These are phyloP conservation scores for Rhingia rostrata DNA, from an alignment of 2,888 invertebrate species.

Conservation along the genomic window DNA sequence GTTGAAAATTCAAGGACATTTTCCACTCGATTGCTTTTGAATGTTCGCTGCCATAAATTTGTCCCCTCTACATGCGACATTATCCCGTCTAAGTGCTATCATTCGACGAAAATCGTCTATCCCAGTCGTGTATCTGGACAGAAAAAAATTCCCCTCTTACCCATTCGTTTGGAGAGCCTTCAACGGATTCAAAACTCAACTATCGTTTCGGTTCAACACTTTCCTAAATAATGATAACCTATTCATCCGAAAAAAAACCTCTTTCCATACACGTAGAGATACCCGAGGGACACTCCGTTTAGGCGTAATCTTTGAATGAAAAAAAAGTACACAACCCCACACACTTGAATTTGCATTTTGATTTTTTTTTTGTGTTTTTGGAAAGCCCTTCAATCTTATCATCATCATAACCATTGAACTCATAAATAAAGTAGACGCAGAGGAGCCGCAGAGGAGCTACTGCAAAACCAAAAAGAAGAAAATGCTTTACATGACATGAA, in stretches of 20 bases:
- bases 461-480: constrained; percentile 16
- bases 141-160: background rate
- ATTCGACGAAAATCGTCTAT: constrained; percentile 25
- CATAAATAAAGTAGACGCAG: constrained; percentile 65
- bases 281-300: constrained; percentile 54
- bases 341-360: constrained; percentile 53
- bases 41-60: constrained; percentile 43
- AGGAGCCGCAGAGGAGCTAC: constrained; percentile 14
- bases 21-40: constrained; percentile 39
- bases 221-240: constrained; percentile 57
- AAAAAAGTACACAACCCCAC: constrained; percentile 17
- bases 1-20: constrained; percentile 23
- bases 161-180: constrained; percentile 37
- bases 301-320: constrained; percentile 44
- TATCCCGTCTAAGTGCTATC: constrained; percentile 57
- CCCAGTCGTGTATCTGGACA: constrained; percentile 43
- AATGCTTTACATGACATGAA: constrained; percentile 71
- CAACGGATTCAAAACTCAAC: constrained; percentile 41
- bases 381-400: constrained; percentile 63
- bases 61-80: constrained; percentile 9
- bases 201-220: constrained; percentile 54
- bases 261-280: constrained; percentile 21
- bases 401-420: constrained; percentile 73
- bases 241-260: constrained; percentile 44
- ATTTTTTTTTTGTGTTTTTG: constrained; percentile 11